These are phyloP conservation scores for Halichoeres trimaculatus DNA, from an alignment of 2,113 vertebrate genomes.

Conservation along the genomic window DNA sequence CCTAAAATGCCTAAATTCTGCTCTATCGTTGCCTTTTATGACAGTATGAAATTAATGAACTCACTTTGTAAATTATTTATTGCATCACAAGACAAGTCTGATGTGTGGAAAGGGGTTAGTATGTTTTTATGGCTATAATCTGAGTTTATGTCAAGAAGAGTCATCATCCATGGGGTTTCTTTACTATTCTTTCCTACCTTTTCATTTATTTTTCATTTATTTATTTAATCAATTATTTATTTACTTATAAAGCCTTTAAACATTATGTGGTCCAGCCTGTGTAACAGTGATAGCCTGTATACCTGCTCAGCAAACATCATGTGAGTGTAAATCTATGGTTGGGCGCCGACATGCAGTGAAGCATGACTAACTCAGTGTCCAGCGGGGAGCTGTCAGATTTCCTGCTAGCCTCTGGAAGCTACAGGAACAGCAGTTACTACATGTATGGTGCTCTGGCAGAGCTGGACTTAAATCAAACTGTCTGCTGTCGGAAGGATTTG, in stretches of 20 bases:
- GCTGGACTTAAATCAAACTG: slow-evolving; percentile 2
- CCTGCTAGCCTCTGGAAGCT: slow-evolving; percentile 10
- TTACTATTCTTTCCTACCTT: no score
- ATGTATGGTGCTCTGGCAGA: not conserved
- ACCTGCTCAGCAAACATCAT: not conserved
- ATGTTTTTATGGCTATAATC: not conserved
- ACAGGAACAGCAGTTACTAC: not conserved
- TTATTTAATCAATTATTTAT: not conserved
- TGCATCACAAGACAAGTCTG: not conserved
- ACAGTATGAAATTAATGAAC: not conserved
- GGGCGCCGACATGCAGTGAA: not conserved
- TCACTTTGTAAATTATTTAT: not conserved
- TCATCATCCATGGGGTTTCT: no score
- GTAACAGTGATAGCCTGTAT: not conserved
- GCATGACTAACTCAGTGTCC: slow-evolving; percentile 11
- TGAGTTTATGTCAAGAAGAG: no score
- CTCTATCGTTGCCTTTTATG: not conserved
- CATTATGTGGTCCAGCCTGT: not conserved
- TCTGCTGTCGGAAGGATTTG: not conserved
- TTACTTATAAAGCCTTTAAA: no score
- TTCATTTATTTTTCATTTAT: no score
- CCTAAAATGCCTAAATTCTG: not conserved
- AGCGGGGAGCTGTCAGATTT: slow-evolving; percentile 31
- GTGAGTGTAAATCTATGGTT: not conserved
- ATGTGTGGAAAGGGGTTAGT: not conserved